Evolutionary conservation across 1,140 invertebrate species (phyloP).

Genomic region (Neotoxoptera formosana): DNA sequence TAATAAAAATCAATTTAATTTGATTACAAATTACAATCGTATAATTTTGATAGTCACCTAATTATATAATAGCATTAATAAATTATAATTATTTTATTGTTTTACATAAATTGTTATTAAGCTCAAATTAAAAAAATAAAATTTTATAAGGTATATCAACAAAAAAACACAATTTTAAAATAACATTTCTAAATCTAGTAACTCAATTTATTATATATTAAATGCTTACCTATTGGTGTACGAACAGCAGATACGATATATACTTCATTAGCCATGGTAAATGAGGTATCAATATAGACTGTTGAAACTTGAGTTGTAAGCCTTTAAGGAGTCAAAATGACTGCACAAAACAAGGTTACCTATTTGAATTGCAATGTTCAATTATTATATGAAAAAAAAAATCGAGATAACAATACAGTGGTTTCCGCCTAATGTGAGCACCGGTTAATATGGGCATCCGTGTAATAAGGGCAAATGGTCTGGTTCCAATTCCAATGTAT

Average conservation of each 20-base stretch:
- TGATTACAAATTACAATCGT: too few species aligned
- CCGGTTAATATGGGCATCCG: too few species aligned
- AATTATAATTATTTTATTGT: neutral
- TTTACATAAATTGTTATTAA: neutral
- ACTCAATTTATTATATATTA: neutral
- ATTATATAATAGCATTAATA: neutral
- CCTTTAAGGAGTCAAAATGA: neutral
- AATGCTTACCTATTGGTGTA: slow-evolving; percentile 72
- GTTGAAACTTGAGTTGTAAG: neutral
- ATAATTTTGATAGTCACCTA: neutral
- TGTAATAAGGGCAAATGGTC: too few species aligned
- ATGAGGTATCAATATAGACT: neutral
- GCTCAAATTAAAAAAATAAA: neutral
- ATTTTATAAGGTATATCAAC: neutral
- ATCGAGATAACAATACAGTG: too few species aligned
- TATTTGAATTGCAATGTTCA: too few species aligned
- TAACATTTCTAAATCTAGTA: neutral
- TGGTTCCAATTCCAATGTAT: too few species aligned
- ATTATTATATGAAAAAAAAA: too few species aligned
- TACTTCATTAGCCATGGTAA: slow-evolving; percentile 64
- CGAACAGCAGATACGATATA: slow-evolving; percentile 73
- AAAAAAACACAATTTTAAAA: neutral
- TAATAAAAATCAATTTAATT: too few species aligned
- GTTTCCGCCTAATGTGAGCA: too few species aligned
- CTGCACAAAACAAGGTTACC: too few species aligned